Evolutionary conservation across 2,888 invertebrate genomes (phyloP), one percentile per base, ranked within the genome.

Genomic region (Odontomyia ornata): DNA sequence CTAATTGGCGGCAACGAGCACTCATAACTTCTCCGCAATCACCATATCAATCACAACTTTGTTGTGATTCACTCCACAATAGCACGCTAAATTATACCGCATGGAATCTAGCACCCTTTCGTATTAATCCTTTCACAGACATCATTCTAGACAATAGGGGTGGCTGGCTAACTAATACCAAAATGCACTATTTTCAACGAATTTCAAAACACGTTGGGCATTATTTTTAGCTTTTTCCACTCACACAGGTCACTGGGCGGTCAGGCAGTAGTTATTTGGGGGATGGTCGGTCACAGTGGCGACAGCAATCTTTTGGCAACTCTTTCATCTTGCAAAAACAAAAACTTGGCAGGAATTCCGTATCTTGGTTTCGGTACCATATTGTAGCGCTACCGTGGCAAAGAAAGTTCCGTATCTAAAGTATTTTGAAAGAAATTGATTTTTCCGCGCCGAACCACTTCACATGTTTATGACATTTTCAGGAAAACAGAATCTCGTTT

Each of bases 231-330:
- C 60, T 25, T 60, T n/a, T 9, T 60, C 23, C 60, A 60, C 60
- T 60, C 25, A 52, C 52, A 52, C 52, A 23, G 25, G 25, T 1
- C 52, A 52, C 52, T 52, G 52, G 52, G 52, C n/a, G 15, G 52
- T 13, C 18, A 4, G 52, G 4, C 52, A 52, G 7, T 4, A 15
- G 52, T 52, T 52, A n/a, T 18, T 18, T n/a, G 15, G 52, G 30
- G 64, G 28, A 25, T 30, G 30, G 43, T 30, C 36, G 65, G 65
- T 65, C 65, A 65, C 36, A 43, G 15, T 65, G 65, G 65, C 65
- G 65, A 65, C 65, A 65, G 65, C 21, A 4, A 30, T 65, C 65
- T 36, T 65, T 65, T 65, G 30, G 65, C 30, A 30, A 43, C 18
- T 36, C 21, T 36, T 23, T 62, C 27, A 62, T 62, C 62, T 62